Base-by-base conservation (phyloP, 2,113 vertebrate species). In the Amphiprion ocellaris region DNA sequence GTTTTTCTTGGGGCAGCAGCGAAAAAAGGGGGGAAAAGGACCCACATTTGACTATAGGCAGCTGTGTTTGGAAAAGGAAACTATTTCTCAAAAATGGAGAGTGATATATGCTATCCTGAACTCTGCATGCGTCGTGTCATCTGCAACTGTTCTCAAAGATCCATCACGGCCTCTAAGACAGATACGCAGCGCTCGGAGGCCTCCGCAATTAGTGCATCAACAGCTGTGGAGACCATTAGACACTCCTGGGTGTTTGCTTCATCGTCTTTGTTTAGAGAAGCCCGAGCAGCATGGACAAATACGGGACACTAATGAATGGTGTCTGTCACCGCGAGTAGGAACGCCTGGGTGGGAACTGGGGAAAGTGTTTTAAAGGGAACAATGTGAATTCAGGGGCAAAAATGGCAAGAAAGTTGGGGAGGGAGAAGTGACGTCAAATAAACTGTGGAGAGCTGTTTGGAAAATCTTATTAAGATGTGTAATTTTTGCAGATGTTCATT, bases 61-160 rank as follows among this genome's bases (percentile, higher is more conserved):
- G 94, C 95, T 96, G 95, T 96, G 95, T 96, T 96, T 96, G 90
- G 83, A 87, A 77, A 95, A 94, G 92, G 93, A 94, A 95, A 85
- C 85, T 75, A 91, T 95, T 94, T 47, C 90, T 95, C 86, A 91
- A 76, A 87, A 89, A 77, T 17, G 2, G 16, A 65, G 78, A 66
- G 50, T 86, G 70, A 95, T 90, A 88, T 92, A 94, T 72, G 89
- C 85, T 52, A 37, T 77, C 44, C 89, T 75, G n/a, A 54, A 80
- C 82, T 80, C 47, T 33, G 61, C 52, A 46, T 80, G 83, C 46
- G 73, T 71, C 77, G 72, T 91, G 83, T 83, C 88, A 69, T 76
- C 62, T 69, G 56, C 87, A 78, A 75, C 83, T 84, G 88, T 79
- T 80, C 82, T 84, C 83, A 26, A 81, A 85, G 89, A 92, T 89